These are phyloP conservation scores for Corythoichthys haematopterus DNA, from an alignment of 2,113 vertebrate species.

Conservation along the genomic window DNA sequence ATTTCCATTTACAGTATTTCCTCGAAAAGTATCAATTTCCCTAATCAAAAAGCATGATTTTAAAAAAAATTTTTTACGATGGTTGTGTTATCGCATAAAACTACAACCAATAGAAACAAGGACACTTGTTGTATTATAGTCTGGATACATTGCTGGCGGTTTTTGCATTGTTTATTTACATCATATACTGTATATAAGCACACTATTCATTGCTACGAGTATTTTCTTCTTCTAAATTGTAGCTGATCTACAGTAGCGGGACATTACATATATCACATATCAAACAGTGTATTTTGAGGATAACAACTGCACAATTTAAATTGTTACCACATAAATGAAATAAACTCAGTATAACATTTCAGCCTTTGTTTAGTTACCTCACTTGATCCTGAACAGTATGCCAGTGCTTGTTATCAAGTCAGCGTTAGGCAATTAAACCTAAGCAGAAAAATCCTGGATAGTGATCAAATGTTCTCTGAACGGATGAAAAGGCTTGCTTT, in stretches of 20 bases:
- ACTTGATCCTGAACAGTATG: constrained; percentile 36
- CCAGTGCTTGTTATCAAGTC: constrained; percentile 24
- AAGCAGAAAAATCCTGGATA: constrained; percentile 27
- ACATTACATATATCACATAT: constrained; percentile 34
- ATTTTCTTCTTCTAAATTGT: constrained; percentile 25
- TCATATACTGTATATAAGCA: constrained; percentile 58
- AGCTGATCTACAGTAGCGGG: constrained; percentile 30
- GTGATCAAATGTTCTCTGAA: constrained; percentile 21
- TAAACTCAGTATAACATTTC: constrained; percentile 60
- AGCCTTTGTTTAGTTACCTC: constrained; percentile 33
- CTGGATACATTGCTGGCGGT: constrained; percentile 51
- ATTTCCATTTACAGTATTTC: background rate
- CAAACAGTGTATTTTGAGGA: constrained; percentile 35
- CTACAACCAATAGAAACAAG: constrained; percentile 24
- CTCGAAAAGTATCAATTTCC: background rate
- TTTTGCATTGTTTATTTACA: constrained; percentile 43
- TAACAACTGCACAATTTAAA: constrained; percentile 48
- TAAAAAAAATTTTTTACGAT: background rate
- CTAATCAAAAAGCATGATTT: background rate
- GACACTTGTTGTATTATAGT: constrained; percentile 57
- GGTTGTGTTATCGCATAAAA: background rate
- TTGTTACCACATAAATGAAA: constrained; percentile 50
- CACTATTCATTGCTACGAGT: constrained; percentile 24
- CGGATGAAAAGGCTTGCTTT: constrained; percentile 28
- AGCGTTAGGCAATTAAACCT: constrained; percentile 39